Percentiles rank a stretch among this genome's conserved stretches.
Evolutionary conservation across 2,888 invertebrate species (phyloP).

Genomic region (Limenitis camilla): DNA sequence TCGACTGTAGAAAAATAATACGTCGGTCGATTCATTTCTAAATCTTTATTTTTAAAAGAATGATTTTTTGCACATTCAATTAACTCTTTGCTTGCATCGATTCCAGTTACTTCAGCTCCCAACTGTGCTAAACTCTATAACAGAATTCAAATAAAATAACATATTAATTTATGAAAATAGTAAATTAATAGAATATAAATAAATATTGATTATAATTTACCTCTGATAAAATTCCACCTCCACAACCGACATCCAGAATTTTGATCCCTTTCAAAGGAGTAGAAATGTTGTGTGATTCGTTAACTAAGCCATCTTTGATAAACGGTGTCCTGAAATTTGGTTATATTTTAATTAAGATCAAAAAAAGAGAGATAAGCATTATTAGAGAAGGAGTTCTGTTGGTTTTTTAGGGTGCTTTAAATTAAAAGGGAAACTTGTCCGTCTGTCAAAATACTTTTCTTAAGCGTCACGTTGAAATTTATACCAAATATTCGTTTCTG

Average conservation of each 20-base stretch:
- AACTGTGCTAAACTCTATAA: slow-evolving; percentile 82
- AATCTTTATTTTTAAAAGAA: slow-evolving; percentile 46
- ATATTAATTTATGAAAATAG: too few relatives aligned
- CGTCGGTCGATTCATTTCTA: slow-evolving; percentile 48
- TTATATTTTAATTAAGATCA: too few relatives aligned
- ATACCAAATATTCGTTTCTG: too few relatives aligned
- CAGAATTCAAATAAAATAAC: too few relatives aligned
- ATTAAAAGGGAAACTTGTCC: too few relatives aligned
- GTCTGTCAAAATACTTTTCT: too few relatives aligned
- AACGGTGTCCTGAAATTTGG: slow-evolving; percentile 76
- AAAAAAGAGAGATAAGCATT: too few relatives aligned
- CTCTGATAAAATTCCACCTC: slow-evolving; percentile 87
- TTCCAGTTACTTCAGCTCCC: slow-evolving; percentile 85
- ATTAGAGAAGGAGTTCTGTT: too few relatives aligned
- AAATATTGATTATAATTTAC: too few relatives aligned
- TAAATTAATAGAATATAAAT: too few relatives aligned
- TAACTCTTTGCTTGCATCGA: slow-evolving; percentile 84
- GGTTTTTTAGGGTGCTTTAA: too few relatives aligned
- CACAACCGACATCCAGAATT: slow-evolving; percentile 94
- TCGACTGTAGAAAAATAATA: slow-evolving; percentile 75
- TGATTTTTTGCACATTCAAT: slow-evolving; percentile 81
- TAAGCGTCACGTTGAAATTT: too few relatives aligned
- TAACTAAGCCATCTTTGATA: slow-evolving; percentile 81
- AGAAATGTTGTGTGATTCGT: slow-evolving; percentile 57
- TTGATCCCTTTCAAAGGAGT: slow-evolving; percentile 78